Evolutionary conservation across 1,140 invertebrate species (phyloP), one percentile per base, ranked within the genome.

Genomic region (Tachypleus tridentatus): DNA sequence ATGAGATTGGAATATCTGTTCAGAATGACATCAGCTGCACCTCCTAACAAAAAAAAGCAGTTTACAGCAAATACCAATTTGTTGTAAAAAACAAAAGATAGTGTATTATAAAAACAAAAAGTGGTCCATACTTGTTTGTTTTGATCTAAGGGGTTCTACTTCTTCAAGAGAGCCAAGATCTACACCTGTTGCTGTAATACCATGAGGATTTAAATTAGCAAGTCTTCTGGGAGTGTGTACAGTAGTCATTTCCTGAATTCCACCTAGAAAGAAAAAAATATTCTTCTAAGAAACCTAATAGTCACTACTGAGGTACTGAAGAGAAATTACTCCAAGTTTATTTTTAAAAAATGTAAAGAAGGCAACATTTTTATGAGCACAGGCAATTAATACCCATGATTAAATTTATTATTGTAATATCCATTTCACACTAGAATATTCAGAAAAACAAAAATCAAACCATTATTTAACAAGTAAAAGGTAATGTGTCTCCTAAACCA

Each of bases 131-230:
- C 63, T 58, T 61, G 11, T 60, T 58, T 60, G n/a, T 2, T 49
- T 57, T 58, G 61, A 8, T 53, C 66, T 48, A 5, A 67, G 52
- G 8, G 66, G 66, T 58, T 67, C 61, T 47, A 67, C 29, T 61
- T 67, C 66, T 67, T 67, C 66, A 5, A 67, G 54, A 50, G 66
- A 67, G 9, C 66, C 66, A 57, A 67, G 60, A 58, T 67, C 60
- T 4, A 64, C 62, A 61, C 62, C 60, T 11, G 66, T 63, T 54
- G 66, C 63, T 61, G 66, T 63, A n/a, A 62, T 60, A 49, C 63
- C 64, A 67, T 63, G 63, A 58, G 62, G 62, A 62, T 67, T 67
- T 60, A 67, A 67, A 59, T 64, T 57, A 11, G 56, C n/a, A 4
- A 57, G 56, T 10, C 47, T 29, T 10, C n/a, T 57, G 56, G 47